Evolutionary conservation across 2,888 invertebrate genomes (phyloP), one percentile per base, ranked within the genome.

Genomic region (Brenthis ino): DNA sequence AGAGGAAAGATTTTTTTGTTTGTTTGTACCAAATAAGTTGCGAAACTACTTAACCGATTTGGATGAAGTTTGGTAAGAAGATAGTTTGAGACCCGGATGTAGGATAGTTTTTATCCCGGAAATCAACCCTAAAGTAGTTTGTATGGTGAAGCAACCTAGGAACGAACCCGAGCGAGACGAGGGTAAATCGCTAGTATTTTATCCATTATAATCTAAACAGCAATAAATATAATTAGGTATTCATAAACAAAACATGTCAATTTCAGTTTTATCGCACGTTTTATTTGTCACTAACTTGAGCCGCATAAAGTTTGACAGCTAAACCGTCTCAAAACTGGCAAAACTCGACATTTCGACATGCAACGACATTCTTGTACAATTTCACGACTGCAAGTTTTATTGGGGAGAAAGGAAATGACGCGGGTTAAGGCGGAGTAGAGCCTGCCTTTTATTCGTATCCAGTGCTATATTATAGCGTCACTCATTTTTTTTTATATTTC

Each of bases 221-320:
- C 8, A 37, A 6, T 37, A 37, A 37, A 37, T 37, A 37, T 8
- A 8, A 6, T 37, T 37, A 16, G 16, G 16, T 16, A 37, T 37
- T 37, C 3, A 24, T 54, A 3, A 54, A 24, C 24, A 55, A 16
- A 20, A 13, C 12, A 11, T 58, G 16, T 13, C 43, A 28, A 13
- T 20, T 37, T 33, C 13, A 56, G 24, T 14, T 33, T 50, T 24
- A 28, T 56, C 53, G 37, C 43, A 20, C 8, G 37, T 61, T 50
- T 16, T 51, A 47, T 28, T 43, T 48, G 48, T 61, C 56, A 55
- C 56, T 64, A 3, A 47, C 68, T 68, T 66, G 60, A 64, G 53
- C 70, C 72, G 53, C 56, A 67, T 67, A 70, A 73, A 74, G 77
- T 82, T 80, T 79, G 77, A 79, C 80, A 78, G 76, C 77, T 76